phyloP scores from a whole-genome alignment of 2,113 vertebrate genomes.

The Tetrao urogallus region DNA sequence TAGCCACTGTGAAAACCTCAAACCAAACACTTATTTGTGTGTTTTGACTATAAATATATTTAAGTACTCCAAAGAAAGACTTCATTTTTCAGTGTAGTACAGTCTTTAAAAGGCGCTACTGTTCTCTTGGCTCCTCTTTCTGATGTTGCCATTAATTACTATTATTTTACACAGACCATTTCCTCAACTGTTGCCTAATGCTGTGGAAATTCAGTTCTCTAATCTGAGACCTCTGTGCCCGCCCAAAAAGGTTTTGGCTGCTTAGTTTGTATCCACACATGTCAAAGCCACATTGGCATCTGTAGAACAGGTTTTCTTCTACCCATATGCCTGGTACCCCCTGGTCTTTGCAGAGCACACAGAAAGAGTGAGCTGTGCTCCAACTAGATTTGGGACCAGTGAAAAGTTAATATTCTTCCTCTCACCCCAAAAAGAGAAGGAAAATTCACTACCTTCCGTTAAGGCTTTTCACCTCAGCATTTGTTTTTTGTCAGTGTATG shows the following conservation, averaged over 20 bases:
- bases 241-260: not conserved
- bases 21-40: not conserved
- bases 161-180: not conserved
- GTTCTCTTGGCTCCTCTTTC: not conserved
- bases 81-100: not conserved
- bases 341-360: not conserved
- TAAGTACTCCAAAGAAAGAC: not conserved
- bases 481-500: not conserved
- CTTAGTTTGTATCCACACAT: accelerated
- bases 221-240: not conserved
- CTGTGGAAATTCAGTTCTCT: accelerated
- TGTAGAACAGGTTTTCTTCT: not conserved
- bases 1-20: accelerated
- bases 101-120: not conserved
- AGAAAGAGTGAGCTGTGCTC: not conserved
- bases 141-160: not conserved
- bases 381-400: not conserved
- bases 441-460: not conserved
- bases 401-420: not conserved
- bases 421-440: not conserved
- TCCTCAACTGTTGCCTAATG: not conserved
- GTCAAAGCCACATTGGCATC: accelerated
- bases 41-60: not conserved
- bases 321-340: not conserved
- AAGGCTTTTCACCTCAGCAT: not conserved